These are phyloP conservation scores for Odontocerum albicorne DNA, from an alignment of 2,888 invertebrate species.

Conservation along the genomic window DNA sequence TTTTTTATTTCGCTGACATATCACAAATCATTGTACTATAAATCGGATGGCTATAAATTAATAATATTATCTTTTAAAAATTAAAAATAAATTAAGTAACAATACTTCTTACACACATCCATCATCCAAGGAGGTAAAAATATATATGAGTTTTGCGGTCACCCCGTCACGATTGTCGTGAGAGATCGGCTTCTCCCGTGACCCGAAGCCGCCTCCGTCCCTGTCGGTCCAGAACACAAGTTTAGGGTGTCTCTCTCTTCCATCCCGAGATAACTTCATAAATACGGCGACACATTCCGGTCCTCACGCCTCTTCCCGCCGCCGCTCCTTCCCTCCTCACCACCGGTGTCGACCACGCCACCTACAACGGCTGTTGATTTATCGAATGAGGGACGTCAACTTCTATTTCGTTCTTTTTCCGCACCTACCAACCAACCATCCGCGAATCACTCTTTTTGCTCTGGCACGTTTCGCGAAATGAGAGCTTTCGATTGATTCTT, in stretches of 20 bases:
- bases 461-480: too few relatives aligned
- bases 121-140: too few relatives aligned
- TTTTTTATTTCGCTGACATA: too few relatives aligned
- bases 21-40: too few relatives aligned
- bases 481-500: too few relatives aligned
- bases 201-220: slow-evolving; percentile 15
- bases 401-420: slow-evolving; percentile 49
- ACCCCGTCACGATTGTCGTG: slow-evolving; percentile 36
- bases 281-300: slow-evolving; percentile 34
- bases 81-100: too few relatives aligned
- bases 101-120: too few relatives aligned
- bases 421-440: too few relatives aligned
- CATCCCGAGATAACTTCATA: slow-evolving; percentile 34
- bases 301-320: slow-evolving; percentile 23
- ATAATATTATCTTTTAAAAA: too few relatives aligned
- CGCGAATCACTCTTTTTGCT: too few relatives aligned
- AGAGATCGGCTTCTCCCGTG: slow-evolving; percentile 33
- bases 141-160: slow-evolving; percentile 19
- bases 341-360: slow-evolving; percentile 21
- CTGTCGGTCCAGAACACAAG: slow-evolving; percentile 5
- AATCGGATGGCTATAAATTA: too few relatives aligned
- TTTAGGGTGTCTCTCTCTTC: slow-evolving; percentile 7
- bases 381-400: slow-evolving; percentile 51
- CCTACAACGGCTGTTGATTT: slow-evolving; percentile 46
- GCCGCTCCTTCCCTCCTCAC: slow-evolving; percentile 20